These are phyloP conservation scores for Coptodon rendalli DNA, from an alignment of 2,113 vertebrate species.

Conservation along the genomic window DNA sequence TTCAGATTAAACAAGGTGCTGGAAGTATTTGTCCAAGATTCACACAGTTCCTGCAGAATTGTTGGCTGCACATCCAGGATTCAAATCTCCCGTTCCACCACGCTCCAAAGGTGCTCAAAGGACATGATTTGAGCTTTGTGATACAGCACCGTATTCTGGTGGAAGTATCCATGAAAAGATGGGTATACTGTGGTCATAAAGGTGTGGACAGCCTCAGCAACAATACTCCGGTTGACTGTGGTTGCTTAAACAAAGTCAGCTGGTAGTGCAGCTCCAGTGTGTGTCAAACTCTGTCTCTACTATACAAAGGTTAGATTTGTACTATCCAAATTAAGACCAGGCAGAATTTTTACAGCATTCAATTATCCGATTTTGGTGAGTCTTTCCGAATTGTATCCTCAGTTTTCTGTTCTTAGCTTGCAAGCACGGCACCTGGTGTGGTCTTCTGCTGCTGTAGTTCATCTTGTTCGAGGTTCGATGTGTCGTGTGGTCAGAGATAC, in stretches of 20 bases:
- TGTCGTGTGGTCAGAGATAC: not conserved
- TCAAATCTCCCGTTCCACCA: not conserved
- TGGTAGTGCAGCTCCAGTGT: not conserved
- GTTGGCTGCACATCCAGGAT: not conserved
- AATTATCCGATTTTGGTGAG: not conserved
- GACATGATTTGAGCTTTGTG: not conserved
- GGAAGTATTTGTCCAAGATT: not conserved
- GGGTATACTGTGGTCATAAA: not conserved
- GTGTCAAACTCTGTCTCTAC: not conserved
- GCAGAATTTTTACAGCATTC: not conserved
- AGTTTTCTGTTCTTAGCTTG: not conserved
- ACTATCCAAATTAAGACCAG: not conserved
- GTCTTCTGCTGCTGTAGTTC: not conserved
- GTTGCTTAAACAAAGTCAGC: not conserved
- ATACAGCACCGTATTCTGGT: not conserved
- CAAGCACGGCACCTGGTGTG: not conserved
- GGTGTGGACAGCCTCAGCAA: not conserved
- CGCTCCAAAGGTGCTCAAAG: not conserved
- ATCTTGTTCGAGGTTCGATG: rapidly evolving
- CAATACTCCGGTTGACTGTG: not conserved
- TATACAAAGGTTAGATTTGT: not conserved
- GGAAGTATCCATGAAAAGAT: not conserved
- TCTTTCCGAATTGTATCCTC: not conserved
- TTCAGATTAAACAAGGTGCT: not conserved
- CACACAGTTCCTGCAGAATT: not conserved